phyloP scores from a whole-genome alignment of 2,113 vertebrate species.

The Panthera tigris region DNA sequence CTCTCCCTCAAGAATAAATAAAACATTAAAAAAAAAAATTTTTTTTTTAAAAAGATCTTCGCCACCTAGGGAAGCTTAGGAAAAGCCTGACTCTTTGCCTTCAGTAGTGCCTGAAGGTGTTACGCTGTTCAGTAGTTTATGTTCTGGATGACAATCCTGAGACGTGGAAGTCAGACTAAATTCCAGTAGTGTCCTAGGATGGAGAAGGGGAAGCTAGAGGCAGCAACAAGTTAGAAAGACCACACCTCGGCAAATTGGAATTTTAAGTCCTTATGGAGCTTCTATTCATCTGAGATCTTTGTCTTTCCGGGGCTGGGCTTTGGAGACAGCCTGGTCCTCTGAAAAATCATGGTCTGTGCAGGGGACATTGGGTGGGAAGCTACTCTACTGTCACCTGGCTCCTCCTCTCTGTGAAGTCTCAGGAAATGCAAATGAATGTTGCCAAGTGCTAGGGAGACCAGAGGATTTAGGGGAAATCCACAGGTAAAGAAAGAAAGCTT shows the following conservation, averaged over 20 bases:
- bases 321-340: not conserved
- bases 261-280: not conserved
- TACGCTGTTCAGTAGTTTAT: not conserved
- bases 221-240: constrained; percentile 14
- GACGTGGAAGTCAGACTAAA: not conserved
- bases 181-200: not conserved
- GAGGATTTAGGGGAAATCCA: not conserved
- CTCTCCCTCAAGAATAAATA: too few relatives aligned
- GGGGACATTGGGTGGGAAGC: not conserved
- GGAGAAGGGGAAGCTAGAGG: not conserved
- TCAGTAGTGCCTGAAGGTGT: not conserved
- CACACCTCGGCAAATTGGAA: not conserved
- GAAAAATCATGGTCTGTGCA: not conserved
- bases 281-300: not conserved
- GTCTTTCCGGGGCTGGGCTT: not conserved
- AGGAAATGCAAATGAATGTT: constrained; percentile 3
- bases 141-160: not conserved
- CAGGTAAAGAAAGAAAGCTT: not conserved
- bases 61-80: not conserved
- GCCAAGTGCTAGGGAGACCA: not conserved
- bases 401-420: not conserved
- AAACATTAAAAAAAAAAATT: too few relatives aligned
- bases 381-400: not conserved
- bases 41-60: not conserved
- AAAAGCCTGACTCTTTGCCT: not conserved